These are phyloP conservation scores for Morpho helenor DNA, from an alignment of 2,888 invertebrate species.

Conservation along the genomic window DNA sequence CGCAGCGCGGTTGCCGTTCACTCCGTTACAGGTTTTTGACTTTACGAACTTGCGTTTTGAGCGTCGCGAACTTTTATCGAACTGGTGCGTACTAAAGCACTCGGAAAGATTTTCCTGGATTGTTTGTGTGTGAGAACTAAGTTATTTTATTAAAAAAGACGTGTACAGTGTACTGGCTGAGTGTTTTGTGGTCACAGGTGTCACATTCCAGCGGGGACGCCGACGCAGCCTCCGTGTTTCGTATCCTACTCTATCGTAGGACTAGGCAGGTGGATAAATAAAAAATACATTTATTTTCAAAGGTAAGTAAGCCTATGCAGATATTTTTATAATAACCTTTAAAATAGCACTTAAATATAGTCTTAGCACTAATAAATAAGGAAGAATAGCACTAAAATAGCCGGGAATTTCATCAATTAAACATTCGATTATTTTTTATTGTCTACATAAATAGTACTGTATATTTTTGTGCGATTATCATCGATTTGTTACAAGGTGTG, in stretches of 20 bases:
- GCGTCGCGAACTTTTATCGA: slow-evolving; percentile 63
- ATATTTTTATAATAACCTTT: no score
- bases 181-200: slow-evolving; percentile 70
- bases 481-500: no score
- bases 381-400: no score
- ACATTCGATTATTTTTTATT: no score
- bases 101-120: slow-evolving; percentile 21
- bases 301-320: no score
- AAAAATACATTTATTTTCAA: not conserved
- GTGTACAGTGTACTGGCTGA: slow-evolving; percentile 38
- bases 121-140: slow-evolving; percentile 33
- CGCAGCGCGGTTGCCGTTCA: slow-evolving; percentile 56
- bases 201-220: slow-evolving; percentile 69
- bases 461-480: no score
- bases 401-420: no score
- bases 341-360: no score
- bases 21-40: slow-evolving; percentile 34
- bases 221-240: slow-evolving; percentile 56
- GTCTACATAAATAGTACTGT: no score
- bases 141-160: slow-evolving; percentile 23
- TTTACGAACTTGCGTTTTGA: slow-evolving; percentile 27
- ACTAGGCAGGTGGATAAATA: slow-evolving; percentile 48
- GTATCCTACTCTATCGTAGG: slow-evolving; percentile 32
- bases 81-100: slow-evolving; percentile 29
- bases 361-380: no score